Percentiles rank a stretch among this genome's conserved stretches.
phyloP scores from a whole-genome alignment of 2,113 vertebrate genomes.

The Willisornis vidua region DNA sequence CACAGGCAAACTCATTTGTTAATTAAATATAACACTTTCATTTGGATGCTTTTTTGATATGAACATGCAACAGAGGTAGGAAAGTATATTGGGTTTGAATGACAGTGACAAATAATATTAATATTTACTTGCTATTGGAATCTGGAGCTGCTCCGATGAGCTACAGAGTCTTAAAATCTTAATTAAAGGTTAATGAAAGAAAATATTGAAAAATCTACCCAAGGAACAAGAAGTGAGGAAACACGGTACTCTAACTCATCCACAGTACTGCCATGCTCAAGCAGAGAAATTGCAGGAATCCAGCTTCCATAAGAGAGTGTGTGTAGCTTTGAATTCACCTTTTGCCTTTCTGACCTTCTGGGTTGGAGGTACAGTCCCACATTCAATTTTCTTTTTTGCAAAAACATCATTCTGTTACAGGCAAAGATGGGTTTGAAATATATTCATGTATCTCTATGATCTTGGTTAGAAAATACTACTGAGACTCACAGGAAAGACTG shows the following conservation, averaged over 20 bases:
- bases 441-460: neutral
- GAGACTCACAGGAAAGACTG: neutral
- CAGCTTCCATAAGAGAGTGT: neutral
- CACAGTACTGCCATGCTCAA: neutral
- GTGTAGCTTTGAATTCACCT: neutral
- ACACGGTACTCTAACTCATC: neutral
- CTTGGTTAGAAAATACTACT: neutral
- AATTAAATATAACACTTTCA: neutral
- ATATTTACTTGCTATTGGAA: conserved; percentile 11
- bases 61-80: neutral
- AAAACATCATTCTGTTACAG: neutral
- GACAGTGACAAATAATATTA: conserved; percentile 19
- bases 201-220: conserved; percentile 8
- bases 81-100: neutral
- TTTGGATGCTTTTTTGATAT: neutral
- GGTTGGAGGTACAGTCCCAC: neutral
- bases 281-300: neutral
- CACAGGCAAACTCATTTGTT: neutral
- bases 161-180: neutral
- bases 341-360: neutral
- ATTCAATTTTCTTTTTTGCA: neutral
- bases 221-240: neutral
- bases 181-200: conserved; percentile 36
- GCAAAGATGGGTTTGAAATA: neutral
- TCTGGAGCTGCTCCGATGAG: neutral